Percentiles rank a stretch among this genome's conserved stretches.
phyloP scores from a whole-genome alignment of 2,888 invertebrate genomes.

The Campoplex capitator region DNA sequence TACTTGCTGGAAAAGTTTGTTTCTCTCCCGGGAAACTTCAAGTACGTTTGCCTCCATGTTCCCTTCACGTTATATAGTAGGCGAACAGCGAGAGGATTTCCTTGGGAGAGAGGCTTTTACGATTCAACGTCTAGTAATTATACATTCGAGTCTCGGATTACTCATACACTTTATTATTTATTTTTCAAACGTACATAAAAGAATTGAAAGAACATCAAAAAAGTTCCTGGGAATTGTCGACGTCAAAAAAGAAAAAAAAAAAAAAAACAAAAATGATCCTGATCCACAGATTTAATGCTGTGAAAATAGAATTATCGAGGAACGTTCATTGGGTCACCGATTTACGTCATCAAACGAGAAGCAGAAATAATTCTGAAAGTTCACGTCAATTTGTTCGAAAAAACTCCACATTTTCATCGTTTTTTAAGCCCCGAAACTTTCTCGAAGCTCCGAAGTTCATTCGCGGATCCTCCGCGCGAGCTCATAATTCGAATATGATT shows the following conservation, averaged over 20 bases:
- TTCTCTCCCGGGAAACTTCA: slow-evolving; percentile 40
- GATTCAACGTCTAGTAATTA: slow-evolving; percentile 45
- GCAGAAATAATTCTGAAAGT: neutral
- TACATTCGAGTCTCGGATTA: slow-evolving; percentile 43
- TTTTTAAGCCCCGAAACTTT: neutral
- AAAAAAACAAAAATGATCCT: too few relatives aligned
- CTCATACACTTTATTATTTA: slow-evolving; percentile 14
- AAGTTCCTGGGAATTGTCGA: neutral
- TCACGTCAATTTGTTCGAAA: neutral
- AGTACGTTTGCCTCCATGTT: slow-evolving; percentile 17
- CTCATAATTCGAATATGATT: neutral
- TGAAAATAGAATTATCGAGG: neutral
- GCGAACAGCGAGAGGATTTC: slow-evolving; percentile 25
- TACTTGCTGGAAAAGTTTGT: slow-evolving; percentile 26
- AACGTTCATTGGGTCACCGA: neutral
- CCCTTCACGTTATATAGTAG: neutral
- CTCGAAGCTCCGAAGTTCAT: neutral
- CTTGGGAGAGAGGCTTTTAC: slow-evolving; percentile 44
- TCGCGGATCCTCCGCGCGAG: neutral
- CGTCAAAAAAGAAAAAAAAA: too few relatives aligned
- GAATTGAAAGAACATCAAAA: neutral
- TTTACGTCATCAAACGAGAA: neutral
- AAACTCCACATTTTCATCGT: neutral
- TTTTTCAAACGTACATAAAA: neutral
- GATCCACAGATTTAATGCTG: neutral